These are phyloP conservation scores for Aurelia aurita complex sp. Pacific DNA, from an alignment of 30 jellyfish, hydroid and myxozoan genomes.

Conservation along the genomic window DNA sequence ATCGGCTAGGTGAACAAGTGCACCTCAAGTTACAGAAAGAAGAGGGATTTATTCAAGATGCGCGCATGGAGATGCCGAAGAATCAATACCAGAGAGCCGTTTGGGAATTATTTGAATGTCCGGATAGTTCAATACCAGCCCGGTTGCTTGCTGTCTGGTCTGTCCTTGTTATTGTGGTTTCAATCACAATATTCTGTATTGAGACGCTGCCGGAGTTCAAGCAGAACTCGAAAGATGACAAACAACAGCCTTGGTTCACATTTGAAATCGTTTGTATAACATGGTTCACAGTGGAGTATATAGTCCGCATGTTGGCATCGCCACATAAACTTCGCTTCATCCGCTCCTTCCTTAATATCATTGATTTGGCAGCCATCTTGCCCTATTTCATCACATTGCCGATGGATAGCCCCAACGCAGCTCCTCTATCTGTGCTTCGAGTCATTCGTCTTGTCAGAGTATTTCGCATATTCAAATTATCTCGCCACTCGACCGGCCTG, in stretches of 20 bases:
- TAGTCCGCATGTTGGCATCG: slow-evolving; percentile 77
- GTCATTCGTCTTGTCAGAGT: slow-evolving; percentile 95
- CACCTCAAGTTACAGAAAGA: slow-evolving; percentile 67
- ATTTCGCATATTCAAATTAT: slow-evolving; percentile 88
- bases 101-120: slow-evolving; percentile 94
- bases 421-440: slow-evolving; percentile 94
- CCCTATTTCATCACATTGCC: slow-evolving; percentile 95
- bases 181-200: slow-evolving; percentile 86
- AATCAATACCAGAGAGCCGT: slow-evolving; percentile 74
- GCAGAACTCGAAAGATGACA: slow-evolving; percentile 14
- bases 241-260: slow-evolving; percentile 87
- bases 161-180: slow-evolving; percentile 74
- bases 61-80: slow-evolving; percentile 68
- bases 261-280: slow-evolving; percentile 86
- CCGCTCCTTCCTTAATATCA: slow-evolving; percentile 79
- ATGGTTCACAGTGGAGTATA: slow-evolving; percentile 92
- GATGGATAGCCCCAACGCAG: slow-evolving; percentile 77
- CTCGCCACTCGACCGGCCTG: slow-evolving; percentile 97
- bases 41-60: slow-evolving; percentile 86
- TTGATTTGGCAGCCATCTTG: slow-evolving; percentile 91
- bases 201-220: slow-evolving; percentile 85
- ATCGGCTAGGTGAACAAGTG: slow-evolving; percentile 89
- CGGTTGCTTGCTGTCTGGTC: slow-evolving; percentile 93
- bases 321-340: slow-evolving; percentile 78
- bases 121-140: slow-evolving; percentile 89